phyloP scores from a whole-genome alignment of 2,113 vertebrate species.

The Xenopus laevis region DNA sequence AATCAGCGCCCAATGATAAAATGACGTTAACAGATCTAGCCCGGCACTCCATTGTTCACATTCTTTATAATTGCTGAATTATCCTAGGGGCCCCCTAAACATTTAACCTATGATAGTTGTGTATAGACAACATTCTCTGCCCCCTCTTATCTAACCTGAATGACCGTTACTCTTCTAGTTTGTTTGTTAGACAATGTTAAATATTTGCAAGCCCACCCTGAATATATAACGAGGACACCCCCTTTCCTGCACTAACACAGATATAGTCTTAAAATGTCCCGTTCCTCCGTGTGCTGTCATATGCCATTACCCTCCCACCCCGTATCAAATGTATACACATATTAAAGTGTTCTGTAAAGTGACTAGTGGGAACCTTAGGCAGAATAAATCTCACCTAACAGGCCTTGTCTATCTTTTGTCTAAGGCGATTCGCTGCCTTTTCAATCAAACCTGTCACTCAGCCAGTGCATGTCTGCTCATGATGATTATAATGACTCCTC shows the following conservation, averaged over 20 bases:
- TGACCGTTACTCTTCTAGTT: too few relatives aligned
- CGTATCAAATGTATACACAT: conserved; percentile 33
- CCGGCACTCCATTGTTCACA: too few relatives aligned
- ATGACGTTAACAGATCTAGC: too few relatives aligned
- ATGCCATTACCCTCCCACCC: conserved; percentile 2
- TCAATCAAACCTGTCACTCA: conserved; percentile 51
- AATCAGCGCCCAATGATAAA: too few relatives aligned
- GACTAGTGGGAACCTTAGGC: conserved; percentile 49
- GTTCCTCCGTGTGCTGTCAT: background rate
- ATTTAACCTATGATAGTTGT: too few relatives aligned
- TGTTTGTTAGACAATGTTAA: too few relatives aligned
- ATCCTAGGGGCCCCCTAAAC: too few relatives aligned
- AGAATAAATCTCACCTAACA: conserved; percentile 32
- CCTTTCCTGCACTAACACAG: background rate
- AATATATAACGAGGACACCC: too few relatives aligned
- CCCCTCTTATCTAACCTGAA: too few relatives aligned
- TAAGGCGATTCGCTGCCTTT: conserved; percentile 49
- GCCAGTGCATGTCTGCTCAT: conserved; percentile 37
- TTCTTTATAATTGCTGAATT: too few relatives aligned
- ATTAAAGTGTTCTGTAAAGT: conserved; percentile 25
- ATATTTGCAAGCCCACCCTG: too few relatives aligned
- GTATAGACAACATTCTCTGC: too few relatives aligned
- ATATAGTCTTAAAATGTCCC: background rate
- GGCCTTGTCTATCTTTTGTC: conserved; percentile 51
- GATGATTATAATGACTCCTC: conserved; percentile 42